Evolutionary conservation across 2,888 invertebrate species (phyloP), one percentile per base, ranked within the genome.

Genomic region (Hydropsyche betteni): DNA sequence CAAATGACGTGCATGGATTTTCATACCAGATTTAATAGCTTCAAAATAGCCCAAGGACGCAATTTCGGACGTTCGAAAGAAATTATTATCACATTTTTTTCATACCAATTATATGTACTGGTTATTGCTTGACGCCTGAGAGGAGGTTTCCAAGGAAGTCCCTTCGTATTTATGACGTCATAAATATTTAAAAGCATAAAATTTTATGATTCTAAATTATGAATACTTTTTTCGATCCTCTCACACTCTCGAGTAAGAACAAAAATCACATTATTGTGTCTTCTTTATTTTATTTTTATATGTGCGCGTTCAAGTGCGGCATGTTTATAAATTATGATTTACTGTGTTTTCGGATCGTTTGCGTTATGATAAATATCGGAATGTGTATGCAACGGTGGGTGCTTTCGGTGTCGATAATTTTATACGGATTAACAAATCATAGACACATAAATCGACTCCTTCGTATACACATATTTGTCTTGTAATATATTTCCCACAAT

Each of bases 161-260:
- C 64, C 36, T 36, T 51, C 74, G 24, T 69, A 70, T 75, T 75
- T 70, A 75, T 50, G 24, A 34, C 70, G 70, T 58, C 75, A 61
- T 75, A 75, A 75, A 75, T 61, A 61, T 75, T 75, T 75, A 75
- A 68, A 69, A 7, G 51, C 10, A 14, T 44, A 64, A 24, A 24
- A 33, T 51, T 74, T 74, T 69, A 74, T 51, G 74, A 55, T 52
- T 36, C 55, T 55, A 69, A 69, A 74, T 74, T 74, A 53, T 70
- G 70, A 70, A 70, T 34, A 34, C 70, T 12, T 70, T 53, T 70
- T 53, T 53, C 51, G 16, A 38, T 69, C 51, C 53, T 53, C 24
- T 24, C 24, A 24, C 10, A 12, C 70, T 44, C 70, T 69, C 33
- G 4, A 6, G 8, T 44, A 12, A n/a, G 64, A 55, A 55, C 64